phyloP scores from a whole-genome alignment of 2,888 invertebrate species.

The Drosophila fulvimacula region DNA sequence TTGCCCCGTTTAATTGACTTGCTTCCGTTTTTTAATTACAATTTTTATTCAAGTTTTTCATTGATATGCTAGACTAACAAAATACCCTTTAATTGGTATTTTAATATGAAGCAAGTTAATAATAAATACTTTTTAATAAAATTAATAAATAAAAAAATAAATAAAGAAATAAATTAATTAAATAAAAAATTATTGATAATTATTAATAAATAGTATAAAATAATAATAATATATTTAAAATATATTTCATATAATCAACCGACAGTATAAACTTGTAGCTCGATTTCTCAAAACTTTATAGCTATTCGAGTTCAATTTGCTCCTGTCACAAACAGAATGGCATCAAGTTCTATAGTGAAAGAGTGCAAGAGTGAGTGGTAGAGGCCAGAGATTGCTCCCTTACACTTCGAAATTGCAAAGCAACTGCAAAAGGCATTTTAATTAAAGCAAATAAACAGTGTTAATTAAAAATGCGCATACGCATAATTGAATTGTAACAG shows the following conservation, averaged over 20 bases:
- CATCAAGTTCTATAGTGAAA: not conserved
- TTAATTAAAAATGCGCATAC: constrained; percentile 62
- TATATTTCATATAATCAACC: not conserved
- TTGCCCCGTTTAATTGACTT: constrained; percentile 56
- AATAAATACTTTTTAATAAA: too few relatives aligned
- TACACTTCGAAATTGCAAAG: not conserved
- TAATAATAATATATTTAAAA: not conserved
- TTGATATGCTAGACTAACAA: not conserved
- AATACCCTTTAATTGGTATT: constrained; percentile 7
- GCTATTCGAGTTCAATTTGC: not conserved
- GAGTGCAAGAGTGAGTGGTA: not conserved
- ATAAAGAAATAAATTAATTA: too few relatives aligned
- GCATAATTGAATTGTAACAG: constrained; percentile 60
- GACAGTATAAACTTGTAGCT: too few relatives aligned
- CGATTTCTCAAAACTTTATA: not conserved
- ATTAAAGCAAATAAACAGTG: constrained; percentile 60
- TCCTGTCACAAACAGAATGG: not conserved
- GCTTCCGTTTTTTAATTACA: constrained; percentile 60
- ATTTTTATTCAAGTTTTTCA: constrained; percentile 15
- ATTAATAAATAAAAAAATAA: too few relatives aligned
- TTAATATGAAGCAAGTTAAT: not conserved
- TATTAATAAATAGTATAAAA: too few relatives aligned
- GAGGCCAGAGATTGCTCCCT: not conserved
- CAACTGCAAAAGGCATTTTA: constrained; percentile 31
- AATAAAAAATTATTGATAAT: too few relatives aligned